Conservation (phyloP, 2,888 invertebrate species). For the Chrysolina haemoptera region DNA sequence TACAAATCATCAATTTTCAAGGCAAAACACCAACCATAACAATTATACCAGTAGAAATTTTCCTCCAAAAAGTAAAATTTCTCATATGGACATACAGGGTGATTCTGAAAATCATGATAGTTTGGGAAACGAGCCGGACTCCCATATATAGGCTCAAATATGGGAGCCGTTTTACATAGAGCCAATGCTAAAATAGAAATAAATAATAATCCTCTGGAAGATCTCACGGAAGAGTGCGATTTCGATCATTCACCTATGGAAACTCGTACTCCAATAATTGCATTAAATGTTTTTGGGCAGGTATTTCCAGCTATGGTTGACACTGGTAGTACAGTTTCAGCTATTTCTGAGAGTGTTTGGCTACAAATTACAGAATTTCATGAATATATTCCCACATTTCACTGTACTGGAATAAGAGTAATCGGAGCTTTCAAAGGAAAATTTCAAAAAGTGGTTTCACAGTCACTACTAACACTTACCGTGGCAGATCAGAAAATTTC, state of each 20-base stretch:
- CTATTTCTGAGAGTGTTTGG: conserved; percentile 31
- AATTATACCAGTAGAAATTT: too few species aligned
- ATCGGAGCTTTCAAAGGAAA: conserved; percentile 36
- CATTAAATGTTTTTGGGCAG: neutral
- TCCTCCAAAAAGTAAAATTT: too few species aligned
- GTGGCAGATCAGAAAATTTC: too few species aligned
- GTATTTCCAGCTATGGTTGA: neutral
- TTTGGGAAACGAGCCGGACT: too few species aligned
- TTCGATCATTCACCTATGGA: neutral
- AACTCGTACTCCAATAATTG: neutral
- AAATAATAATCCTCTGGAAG: conserved; percentile 4
- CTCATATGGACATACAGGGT: too few species aligned
- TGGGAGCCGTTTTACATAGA: neutral
- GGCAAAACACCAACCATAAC: too few species aligned
- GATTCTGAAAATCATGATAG: too few species aligned
- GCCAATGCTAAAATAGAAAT: neutral
- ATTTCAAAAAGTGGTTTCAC: conserved; percentile 3
- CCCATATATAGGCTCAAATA: neutral
- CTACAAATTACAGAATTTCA: conserved; percentile 23
- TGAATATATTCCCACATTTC: conserved; percentile 30
- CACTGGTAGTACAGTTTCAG: conserved; percentile 30
- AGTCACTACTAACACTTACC: too few species aligned
- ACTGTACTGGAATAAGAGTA: conserved; percentile 35
- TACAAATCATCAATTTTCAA: too few species aligned
- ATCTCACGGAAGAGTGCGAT: neutral